Base-by-base conservation (phyloP, 2,888 invertebrate genomes). In the Ophion slaviceki region DNA sequence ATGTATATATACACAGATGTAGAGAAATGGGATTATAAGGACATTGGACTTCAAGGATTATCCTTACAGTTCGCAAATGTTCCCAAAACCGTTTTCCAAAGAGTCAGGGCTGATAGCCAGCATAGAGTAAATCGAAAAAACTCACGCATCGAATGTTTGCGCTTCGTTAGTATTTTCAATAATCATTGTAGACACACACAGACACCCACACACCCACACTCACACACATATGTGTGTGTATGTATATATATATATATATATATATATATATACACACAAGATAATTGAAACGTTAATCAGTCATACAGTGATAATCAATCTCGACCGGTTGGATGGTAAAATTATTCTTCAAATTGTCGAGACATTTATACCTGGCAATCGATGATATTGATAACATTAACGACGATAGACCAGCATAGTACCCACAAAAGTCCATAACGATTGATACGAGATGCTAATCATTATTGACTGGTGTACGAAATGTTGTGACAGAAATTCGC, bases 221-320 rank as follows among this genome's bases (percentile, higher is more conserved):
- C 6, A 36, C 6, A 36, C 6, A 36, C 6, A 36, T 36, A n/a
- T n/a, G n/a, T n/a, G n/a, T n/a, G n/a, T n/a, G n/a, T n/a, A n/a
- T n/a, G n/a, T n/a, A n/a, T n/a, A n/a, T n/a, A n/a, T n/a, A n/a
- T n/a, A n/a, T n/a, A n/a, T n/a, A n/a, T n/a, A n/a, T n/a, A 36
- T 36, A 36, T 36, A 36, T 36, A 36, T 36, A 36, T 36, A 36
- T 36, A 36, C 5, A 40, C 20, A 64, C 14, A 14, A 45, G 10
- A 5, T n/a, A 53, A 28, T 70, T 75, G 32, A 62, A 68, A 68
- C 57, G 74, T 81, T 77, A 84, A 84, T 80, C 75, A 85, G 40
- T 78, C 20, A 32, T 32, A 2, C 24, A 68, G 59, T 64, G 59
- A 78, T 85, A 47, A 75, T 70, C 70, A 47, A 66, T 75, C 20